Base-by-base conservation (phyloP, 2,797 vertebrate genomes). In the Eidolon dupreanum region DNA sequence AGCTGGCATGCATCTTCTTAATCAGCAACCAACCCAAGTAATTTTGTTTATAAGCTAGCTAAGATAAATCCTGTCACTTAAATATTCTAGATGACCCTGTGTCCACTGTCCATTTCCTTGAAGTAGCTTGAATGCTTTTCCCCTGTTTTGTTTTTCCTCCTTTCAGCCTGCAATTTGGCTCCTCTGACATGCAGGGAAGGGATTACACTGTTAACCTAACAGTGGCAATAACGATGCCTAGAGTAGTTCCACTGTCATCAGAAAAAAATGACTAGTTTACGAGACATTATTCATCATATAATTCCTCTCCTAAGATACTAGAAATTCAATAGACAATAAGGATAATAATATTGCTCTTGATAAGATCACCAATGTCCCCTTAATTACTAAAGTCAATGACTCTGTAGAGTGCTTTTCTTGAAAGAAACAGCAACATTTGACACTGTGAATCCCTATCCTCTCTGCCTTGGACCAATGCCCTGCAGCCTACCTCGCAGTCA, bases 1-100 rank as follows among this genome's bases (percentile, higher is more conserved):
- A 90, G 38, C 24, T 59, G 55, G 53, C 71, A 46, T 81, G 53
- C 61, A 61, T 91, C 93, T 88, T 88, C 85, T 87, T 87, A 90
- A 97, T 83, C 78, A 95, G 94, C 74, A 97, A 70, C 41, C 65
- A 95, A 85, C 46, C 51, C 49, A 43, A 75, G 78, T 95, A 59
- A 94, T 88, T 96, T 75, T 95, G 91, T 63, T 79, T 94, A 57
- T 75, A 83, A 95, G 93, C 41, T 33, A 90, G 77, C 93, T 82
- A 79, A 94, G 88, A 93, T 84, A 96, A 93, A 90, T 70, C 49
- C 51, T 83, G 79, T 68, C 68, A 75, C 92, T 96, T 88, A 88
- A 75, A 88, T 74, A 78, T 82, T 96, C 13, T 71, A 70, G 66
- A 90, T 38, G 71, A 73, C 41, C 19, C 83, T n/a, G 3, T 6